Conservation (phyloP, 2,113 vertebrate species). For the Ophthalmolycus amberensis region DNA sequence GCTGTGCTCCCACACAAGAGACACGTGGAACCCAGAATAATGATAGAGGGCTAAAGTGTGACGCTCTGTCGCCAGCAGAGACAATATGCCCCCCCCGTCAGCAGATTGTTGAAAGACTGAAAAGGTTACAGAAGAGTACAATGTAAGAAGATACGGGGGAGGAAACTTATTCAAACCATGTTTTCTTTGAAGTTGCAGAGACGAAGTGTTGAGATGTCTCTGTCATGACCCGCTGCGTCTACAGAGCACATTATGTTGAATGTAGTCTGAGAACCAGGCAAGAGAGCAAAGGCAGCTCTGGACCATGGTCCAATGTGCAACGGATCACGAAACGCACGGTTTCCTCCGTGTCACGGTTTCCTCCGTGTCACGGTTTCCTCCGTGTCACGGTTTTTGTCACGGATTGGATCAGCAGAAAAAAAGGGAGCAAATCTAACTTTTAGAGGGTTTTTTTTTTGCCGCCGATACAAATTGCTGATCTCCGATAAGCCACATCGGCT, state of each 20-base stretch:
- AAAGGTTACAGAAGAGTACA: not conserved
- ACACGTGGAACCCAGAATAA: constrained; percentile 50
- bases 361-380: no score
- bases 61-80: constrained; percentile 20
- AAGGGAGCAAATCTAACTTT: no score
- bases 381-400: no score
- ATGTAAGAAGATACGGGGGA: not conserved
- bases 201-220: not conserved
- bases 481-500: no score
- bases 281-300: not conserved
- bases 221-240: constrained; percentile 6
- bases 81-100: constrained; percentile 19
- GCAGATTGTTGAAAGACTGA: constrained; percentile 18
- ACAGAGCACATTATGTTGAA: constrained; percentile 20
- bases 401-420: no score
- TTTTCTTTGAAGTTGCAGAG: constrained; percentile 8
- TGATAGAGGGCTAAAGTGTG: constrained; percentile 30
- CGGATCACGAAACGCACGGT: not conserved
- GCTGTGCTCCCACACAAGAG: constrained; percentile 50
- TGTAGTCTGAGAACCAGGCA: not conserved
- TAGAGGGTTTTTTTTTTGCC: no score
- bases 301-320: not conserved
- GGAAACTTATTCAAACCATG: not conserved
- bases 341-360: no score
- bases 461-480: no score